phyloP scores from a whole-genome alignment of 2,888 invertebrate species.

The Tenthredo mesomela region DNA sequence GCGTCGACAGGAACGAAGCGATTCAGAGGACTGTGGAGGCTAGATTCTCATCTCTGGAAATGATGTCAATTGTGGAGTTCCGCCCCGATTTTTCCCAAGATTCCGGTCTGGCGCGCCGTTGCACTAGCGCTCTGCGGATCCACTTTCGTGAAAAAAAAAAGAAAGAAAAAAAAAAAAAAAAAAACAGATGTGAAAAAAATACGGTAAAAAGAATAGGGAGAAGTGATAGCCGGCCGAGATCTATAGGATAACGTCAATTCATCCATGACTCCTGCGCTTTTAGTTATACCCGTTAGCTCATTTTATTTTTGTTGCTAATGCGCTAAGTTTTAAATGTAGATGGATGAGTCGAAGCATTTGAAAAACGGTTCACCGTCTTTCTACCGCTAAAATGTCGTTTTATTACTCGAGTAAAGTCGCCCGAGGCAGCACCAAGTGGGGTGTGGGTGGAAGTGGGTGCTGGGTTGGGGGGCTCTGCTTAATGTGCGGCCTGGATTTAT shows the following conservation, averaged over 20 bases:
- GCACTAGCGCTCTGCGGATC: conserved; percentile 18
- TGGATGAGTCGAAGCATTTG: conserved; percentile 69
- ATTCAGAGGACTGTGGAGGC: neutral
- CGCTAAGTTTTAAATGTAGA: conserved; percentile 66
- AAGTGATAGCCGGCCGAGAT: neutral
- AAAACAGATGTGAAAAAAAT: neutral
- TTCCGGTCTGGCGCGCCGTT: neutral
- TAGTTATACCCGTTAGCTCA: neutral
- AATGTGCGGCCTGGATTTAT: conserved; percentile 75
- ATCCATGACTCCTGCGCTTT: neutral
- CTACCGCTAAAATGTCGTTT: conserved; percentile 70
- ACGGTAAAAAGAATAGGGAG: neutral
- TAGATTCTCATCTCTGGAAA: conserved; percentile 34
- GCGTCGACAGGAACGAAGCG: conserved; percentile 33
- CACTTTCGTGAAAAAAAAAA: neutral
- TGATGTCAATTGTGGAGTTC: conserved; percentile 42
- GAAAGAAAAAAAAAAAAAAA: neutral
- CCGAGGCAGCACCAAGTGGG: conserved; percentile 57
- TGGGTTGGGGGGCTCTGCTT: conserved; percentile 63
- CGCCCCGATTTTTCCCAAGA: conserved; percentile 34
- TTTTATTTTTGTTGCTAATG: conserved; percentile 59
- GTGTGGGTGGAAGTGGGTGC: neutral
- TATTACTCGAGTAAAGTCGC: conserved; percentile 71
- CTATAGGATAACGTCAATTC: neutral
- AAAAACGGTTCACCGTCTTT: conserved; percentile 71